phyloP scores from a whole-genome alignment of 1,140 invertebrate species.

The Metopolophium dirhodum region DNA sequence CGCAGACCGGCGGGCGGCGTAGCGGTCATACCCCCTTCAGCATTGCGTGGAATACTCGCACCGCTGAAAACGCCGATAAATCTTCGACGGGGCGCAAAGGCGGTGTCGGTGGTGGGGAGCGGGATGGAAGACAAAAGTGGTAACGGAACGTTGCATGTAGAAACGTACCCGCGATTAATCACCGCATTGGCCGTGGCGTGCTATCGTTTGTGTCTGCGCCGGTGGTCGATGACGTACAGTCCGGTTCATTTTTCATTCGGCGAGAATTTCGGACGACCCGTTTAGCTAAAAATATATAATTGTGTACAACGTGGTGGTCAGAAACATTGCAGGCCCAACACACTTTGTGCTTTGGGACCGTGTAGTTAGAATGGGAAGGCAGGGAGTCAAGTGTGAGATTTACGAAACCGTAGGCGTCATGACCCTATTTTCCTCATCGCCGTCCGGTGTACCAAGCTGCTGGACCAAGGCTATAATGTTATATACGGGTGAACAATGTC shows the following conservation, averaged over 20 bases:
- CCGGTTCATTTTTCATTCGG: constrained; percentile 41
- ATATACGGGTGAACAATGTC: neutral
- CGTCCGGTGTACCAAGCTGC: neutral
- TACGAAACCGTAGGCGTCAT: constrained; percentile 21
- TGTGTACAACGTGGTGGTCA: constrained; percentile 40
- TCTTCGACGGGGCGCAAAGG: neutral
- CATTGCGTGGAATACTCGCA: neutral
- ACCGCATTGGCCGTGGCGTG: neutral
- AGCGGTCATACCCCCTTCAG: neutral
- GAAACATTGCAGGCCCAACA: neutral
- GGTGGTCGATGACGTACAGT: neutral
- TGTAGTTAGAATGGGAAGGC: neutral
- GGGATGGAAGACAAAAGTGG: constrained; percentile 34
- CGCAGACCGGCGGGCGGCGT: neutral
- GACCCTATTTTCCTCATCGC: neutral
- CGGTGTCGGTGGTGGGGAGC: neutral
- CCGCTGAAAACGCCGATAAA: constrained; percentile 36
- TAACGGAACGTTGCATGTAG: constrained; percentile 17
- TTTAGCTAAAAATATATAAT: constrained; percentile 37
- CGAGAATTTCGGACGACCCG: constrained; percentile 22
- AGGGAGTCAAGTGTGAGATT: neutral
- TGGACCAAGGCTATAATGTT: neutral
- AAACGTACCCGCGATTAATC: constrained; percentile 50
- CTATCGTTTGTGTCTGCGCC: neutral
- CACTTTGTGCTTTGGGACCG: neutral